Evolutionary conservation across 2,888 invertebrate species (phyloP).

Genomic region (Nasonia oneida): DNA sequence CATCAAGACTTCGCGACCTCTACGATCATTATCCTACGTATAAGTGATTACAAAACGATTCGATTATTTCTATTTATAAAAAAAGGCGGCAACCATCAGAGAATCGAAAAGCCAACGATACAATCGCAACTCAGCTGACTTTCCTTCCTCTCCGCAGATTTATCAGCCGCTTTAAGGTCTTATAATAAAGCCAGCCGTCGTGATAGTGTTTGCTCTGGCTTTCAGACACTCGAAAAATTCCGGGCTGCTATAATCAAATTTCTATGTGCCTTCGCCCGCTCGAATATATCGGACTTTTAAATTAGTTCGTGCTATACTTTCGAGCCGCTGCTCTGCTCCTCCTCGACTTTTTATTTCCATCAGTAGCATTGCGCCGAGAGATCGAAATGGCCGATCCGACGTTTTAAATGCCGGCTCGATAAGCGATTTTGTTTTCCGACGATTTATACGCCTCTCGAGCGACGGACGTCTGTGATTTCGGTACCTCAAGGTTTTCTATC

Average conservation of each 20-base stretch:
- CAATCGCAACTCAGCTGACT: not conserved
- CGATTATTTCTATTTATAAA: not conserved
- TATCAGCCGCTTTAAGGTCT: not conserved
- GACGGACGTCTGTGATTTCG: not conserved
- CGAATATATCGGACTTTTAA: constrained; percentile 13
- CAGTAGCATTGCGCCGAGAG: not conserved
- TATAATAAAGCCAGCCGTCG: not conserved
- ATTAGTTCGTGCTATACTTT: constrained; percentile 9
- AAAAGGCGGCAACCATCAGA: too few relatives aligned
- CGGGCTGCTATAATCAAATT: constrained; percentile 4
- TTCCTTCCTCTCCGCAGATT: not conserved
- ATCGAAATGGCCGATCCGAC: constrained; percentile 26
- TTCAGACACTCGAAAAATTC: constrained; percentile 23
- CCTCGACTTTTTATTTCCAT: not conserved
- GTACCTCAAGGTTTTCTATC: not conserved
- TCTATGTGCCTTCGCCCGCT: not conserved
- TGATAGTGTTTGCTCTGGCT: not conserved
- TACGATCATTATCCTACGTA: too few relatives aligned
- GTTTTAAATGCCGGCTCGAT: constrained; percentile 29
- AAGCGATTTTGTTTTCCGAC: not conserved
- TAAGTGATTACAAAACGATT: not conserved
- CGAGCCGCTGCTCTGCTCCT: not conserved
- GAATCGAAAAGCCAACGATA: constrained; percentile 2
- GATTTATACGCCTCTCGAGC: not conserved
- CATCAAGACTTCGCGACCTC: too few relatives aligned